Evolutionary conservation across 2,888 invertebrate species (phyloP), one percentile per base, ranked within the genome.

Genomic region (Pardosa pseudoannulata): DNA sequence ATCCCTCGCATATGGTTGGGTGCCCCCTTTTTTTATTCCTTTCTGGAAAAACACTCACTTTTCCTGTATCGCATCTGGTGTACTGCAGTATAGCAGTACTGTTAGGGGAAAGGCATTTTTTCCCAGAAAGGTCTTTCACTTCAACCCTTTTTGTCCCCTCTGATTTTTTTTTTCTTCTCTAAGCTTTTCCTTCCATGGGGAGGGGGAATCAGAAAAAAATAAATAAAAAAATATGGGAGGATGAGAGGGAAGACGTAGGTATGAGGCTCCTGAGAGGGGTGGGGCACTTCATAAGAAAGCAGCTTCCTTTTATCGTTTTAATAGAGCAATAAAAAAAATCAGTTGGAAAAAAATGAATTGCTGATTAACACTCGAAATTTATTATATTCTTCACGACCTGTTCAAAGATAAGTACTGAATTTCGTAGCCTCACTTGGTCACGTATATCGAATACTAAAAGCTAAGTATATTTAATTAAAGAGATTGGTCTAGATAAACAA

Each of bases 91-190:
- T 29, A 16, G n/a, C 6, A 27, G 41, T 41, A 70, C 32, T 67
- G 67, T 70, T 29, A 50, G 29, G 65, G 74, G 56, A 27, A 56
- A 70, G 27, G 67, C 31, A 36, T 78, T 78, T 70, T 76, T 85
- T 85, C 83, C 83, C 83, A 85, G 39, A 76, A 65, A 85, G 83
- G 78, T 85, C 83, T 73, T 83, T 83, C 83, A 72, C 83, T 72
- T 78, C 78, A 83, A 32, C 76, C 76, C 82, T 76, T 83, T 83
- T 76, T 72, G 50, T 65, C 64, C 79, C 32, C 23, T 23, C 41
- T 67, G 7, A 19, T 36, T 36, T 36, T 68, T n/a, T 39, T 39
- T 23, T 70, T 68, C 16, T 29, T 36, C 68, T 19, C 31, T 23
- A 56, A 56, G 56, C 67, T 67, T 36, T 23, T 67, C 11, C 32